These are phyloP conservation scores for Eriosoma lanigerum DNA, from an alignment of 1,140 invertebrate genomes.

Conservation along the genomic window DNA sequence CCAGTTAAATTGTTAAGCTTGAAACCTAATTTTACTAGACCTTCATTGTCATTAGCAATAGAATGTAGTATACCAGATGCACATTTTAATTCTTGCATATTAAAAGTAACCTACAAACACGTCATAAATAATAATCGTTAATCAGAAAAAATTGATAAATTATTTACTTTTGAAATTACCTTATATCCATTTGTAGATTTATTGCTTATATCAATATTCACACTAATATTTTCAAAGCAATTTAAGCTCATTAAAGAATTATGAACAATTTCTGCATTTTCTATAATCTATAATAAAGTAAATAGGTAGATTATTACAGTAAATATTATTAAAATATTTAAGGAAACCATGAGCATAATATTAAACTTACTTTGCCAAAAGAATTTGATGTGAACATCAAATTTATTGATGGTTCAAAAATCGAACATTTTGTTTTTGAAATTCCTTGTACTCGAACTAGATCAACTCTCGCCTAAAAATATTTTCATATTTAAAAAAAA, in stretches of 20 bases:
- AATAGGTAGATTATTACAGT: background rate
- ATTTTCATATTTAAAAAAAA: background rate
- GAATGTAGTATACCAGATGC: constrained; percentile 72
- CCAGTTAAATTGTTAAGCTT: constrained; percentile 74
- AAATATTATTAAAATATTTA: background rate
- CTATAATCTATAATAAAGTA: constrained; percentile 53
- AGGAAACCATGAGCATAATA: background rate
- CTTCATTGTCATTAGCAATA: constrained; percentile 75
- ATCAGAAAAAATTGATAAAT: constrained; percentile 58
- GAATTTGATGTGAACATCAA: constrained; percentile 44
- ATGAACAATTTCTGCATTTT: constrained; percentile 62
- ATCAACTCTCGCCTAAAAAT: constrained; percentile 49
- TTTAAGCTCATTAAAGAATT: constrained; percentile 73
- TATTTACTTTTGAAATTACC: constrained; percentile 83
- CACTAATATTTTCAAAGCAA: constrained; percentile 78
- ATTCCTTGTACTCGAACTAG: constrained; percentile 27
- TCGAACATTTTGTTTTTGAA: constrained; percentile 30
- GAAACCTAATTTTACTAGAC: constrained; percentile 78
- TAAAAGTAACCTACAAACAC: constrained; percentile 76
- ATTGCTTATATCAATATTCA: constrained; percentile 81
- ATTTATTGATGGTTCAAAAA: constrained; percentile 39
- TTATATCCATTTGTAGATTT: constrained; percentile 73
- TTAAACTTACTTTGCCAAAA: constrained; percentile 17
- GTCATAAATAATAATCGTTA: constrained; percentile 45
- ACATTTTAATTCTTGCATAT: constrained; percentile 85